Conservation (phyloP, 2,888 invertebrate genomes). For the Lochmaea capreae region DNA sequence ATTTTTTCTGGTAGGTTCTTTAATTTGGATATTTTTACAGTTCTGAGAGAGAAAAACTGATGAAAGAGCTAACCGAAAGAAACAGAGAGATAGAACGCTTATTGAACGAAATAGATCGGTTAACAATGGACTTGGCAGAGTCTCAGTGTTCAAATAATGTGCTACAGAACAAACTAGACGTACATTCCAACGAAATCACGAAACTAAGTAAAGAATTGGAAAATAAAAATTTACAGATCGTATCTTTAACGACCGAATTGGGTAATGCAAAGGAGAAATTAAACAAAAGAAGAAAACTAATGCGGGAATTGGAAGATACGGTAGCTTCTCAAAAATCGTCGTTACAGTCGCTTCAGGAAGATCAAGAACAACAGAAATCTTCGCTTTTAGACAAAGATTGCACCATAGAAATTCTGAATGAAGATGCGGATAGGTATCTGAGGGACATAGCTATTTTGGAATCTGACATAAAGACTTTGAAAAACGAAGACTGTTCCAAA, state of each 20-base stretch:
- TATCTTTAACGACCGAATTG: constrained; percentile 45
- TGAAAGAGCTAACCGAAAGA: constrained; percentile 56
- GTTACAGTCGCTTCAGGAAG: constrained; percentile 55
- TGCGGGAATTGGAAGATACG: constrained; percentile 45
- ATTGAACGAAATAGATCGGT: constrained; percentile 56
- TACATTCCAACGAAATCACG: constrained; percentile 31
- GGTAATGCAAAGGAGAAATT: constrained; percentile 51
- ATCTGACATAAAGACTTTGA: constrained; percentile 59
- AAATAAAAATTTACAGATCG: constrained; percentile 38
- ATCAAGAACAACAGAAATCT: constrained; percentile 50
- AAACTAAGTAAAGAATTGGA: constrained; percentile 43
- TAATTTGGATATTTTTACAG: background rate
- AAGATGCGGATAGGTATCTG: constrained; percentile 64
- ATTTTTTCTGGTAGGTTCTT: background rate
- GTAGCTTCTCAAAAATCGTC: constrained; percentile 40
- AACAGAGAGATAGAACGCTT: constrained; percentile 69
- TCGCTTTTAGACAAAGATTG: constrained; percentile 65
- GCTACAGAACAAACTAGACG: constrained; percentile 37
- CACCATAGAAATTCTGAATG: constrained; percentile 69
- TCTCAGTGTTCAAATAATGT: constrained; percentile 27
- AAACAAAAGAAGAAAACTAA: constrained; percentile 51
- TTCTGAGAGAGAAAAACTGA: constrained; percentile 19
- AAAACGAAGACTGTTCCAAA: constrained; percentile 28
- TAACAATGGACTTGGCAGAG: constrained; percentile 17
- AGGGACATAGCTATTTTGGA: constrained; percentile 68